Conservation (phyloP, 2,888 invertebrate genomes). For the Athalia circularis region DNA sequence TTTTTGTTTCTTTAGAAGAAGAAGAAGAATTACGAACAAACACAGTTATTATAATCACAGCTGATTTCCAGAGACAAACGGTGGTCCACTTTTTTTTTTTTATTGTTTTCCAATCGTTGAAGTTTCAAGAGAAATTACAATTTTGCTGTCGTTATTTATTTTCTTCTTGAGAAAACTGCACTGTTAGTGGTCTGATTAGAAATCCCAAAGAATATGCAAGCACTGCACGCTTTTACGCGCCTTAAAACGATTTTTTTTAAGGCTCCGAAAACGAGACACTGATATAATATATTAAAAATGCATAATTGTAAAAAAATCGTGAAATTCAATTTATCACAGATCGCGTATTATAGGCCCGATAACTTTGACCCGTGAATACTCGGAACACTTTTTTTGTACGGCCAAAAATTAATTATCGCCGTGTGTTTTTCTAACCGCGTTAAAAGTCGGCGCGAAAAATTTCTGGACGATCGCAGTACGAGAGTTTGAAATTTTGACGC, state of each 20-base stretch:
- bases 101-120: background rate
- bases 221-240: too few species aligned
- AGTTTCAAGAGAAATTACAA: background rate
- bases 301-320: background rate
- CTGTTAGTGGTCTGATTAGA: too few species aligned
- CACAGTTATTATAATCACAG: slow-evolving; percentile 6
- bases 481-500: slow-evolving; percentile 6
- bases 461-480: background rate
- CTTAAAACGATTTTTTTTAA: background rate
- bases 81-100: background rate
- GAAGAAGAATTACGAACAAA: background rate
- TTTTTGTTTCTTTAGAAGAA: background rate
- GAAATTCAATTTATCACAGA: background rate
- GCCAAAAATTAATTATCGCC: too few species aligned
- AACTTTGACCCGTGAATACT: too few species aligned
- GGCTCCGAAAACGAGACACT: slow-evolving; percentile 3
- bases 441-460: too few species aligned
- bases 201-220: too few species aligned
- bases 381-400: too few species aligned
- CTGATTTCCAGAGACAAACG: background rate
- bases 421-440: too few species aligned
- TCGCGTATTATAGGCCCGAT: too few species aligned
- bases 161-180: background rate
- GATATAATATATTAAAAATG: background rate
- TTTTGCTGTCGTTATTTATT: background rate